Evolutionary conservation across 2,888 invertebrate genomes (phyloP).

Genomic region (Phorcus lineatus): DNA sequence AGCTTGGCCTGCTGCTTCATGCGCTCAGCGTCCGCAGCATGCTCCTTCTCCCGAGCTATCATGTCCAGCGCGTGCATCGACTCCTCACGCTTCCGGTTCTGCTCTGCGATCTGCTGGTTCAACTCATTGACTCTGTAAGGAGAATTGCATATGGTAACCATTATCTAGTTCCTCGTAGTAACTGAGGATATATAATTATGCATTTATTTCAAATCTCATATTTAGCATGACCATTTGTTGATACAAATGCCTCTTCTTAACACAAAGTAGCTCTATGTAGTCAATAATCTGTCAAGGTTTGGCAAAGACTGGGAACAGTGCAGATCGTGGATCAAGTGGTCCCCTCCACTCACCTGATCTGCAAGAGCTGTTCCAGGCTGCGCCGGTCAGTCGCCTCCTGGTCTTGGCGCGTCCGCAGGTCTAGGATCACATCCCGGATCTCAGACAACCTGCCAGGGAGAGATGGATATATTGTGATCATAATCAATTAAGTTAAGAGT

Average conservation of each 20-base stretch:
- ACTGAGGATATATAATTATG: too few species aligned
- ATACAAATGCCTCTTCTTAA: neutral
- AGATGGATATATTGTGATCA: neutral
- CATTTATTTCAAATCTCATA: neutral
- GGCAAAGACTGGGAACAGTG: too few species aligned
- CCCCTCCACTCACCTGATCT: conserved; percentile 23
- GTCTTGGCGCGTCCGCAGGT: conserved; percentile 70
- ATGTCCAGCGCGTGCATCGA: conserved; percentile 70
- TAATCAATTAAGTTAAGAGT: too few species aligned
- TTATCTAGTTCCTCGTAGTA: neutral
- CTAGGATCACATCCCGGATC: conserved; percentile 70
- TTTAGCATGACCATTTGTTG: neutral
- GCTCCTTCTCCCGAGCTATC: conserved; percentile 70
- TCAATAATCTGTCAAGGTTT: too few species aligned
- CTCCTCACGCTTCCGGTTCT: conserved; percentile 71
- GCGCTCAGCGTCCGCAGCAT: conserved; percentile 68
- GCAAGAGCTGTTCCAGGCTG: conserved; percentile 66
- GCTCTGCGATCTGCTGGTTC: conserved; percentile 61
- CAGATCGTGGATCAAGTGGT: too few species aligned
- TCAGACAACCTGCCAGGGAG: conserved; percentile 68
- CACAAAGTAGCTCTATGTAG: too few species aligned
- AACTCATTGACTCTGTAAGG: conserved; percentile 57
- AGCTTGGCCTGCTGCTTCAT: conserved; percentile 65
- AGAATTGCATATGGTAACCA: neutral
- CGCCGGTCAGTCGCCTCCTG: conserved; percentile 69